Evolutionary conservation across 1,140 invertebrate species (phyloP).

Genomic region (Eciton burchellii): DNA sequence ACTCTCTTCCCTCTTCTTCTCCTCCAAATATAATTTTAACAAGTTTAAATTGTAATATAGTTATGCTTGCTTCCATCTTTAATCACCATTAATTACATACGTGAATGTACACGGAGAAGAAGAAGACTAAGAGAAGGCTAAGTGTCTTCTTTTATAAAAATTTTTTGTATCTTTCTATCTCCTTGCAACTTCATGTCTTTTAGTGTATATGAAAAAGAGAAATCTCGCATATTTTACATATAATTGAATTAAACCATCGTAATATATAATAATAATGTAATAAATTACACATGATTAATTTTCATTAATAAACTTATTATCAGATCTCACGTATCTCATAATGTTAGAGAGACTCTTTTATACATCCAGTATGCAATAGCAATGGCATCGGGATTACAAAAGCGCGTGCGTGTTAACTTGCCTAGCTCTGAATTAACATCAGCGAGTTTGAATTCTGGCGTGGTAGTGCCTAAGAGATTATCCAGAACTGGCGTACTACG

Average conservation of each 20-base stretch:
- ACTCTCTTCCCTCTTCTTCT: neutral
- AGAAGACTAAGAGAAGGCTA: neutral
- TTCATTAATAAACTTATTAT: constrained; percentile 8
- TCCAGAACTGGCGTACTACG: constrained; percentile 79
- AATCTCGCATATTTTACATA: no score
- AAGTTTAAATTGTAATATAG: neutral
- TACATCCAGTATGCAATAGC: neutral
- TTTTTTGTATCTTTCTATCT: neutral
- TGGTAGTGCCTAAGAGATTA: constrained; percentile 76
- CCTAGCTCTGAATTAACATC: constrained; percentile 73
- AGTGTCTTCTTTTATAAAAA: neutral
- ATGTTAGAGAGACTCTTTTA: constrained; percentile 1
- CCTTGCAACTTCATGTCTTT: neutral
- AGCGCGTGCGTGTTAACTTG: constrained; percentile 78
- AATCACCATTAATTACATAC: neutral
- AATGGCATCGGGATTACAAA: neutral
- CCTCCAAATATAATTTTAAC: neutral
- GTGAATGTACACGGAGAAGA: neutral
- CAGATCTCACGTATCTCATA: neutral
- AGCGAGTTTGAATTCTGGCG: constrained; percentile 70
- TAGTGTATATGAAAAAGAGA: neutral
- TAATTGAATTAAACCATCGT: no score
- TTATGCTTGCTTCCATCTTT: neutral
- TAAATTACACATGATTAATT: constrained; percentile 8
- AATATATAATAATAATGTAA: neutral